Percentiles rank a stretch among this genome's conserved stretches.
Evolutionary conservation across 2,888 invertebrate species (phyloP).

Genomic region (Drosophila mettleri): DNA sequence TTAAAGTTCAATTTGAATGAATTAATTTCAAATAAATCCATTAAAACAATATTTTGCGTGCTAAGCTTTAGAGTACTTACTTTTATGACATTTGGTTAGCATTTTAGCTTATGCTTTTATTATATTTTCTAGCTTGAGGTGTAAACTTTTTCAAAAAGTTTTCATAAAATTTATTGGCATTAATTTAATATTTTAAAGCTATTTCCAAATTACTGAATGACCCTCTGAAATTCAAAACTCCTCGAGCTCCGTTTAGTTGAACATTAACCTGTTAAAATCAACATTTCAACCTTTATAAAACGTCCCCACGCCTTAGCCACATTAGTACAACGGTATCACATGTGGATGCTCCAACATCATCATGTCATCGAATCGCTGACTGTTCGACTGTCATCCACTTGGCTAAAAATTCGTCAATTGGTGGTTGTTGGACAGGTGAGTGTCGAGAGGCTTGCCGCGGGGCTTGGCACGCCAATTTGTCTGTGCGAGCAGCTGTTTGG

Average conservation of each 20-base stretch:
- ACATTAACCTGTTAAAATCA: background rate
- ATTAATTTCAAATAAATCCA: too few species aligned
- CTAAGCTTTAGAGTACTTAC: too few species aligned
- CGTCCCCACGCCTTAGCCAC: background rate
- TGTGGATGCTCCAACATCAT: slow-evolving; percentile 9
- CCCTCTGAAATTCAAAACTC: background rate
- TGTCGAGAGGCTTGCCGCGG: background rate
- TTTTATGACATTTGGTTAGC: too few species aligned
- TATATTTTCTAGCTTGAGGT: too few species aligned
- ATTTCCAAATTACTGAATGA: background rate
- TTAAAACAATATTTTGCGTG: too few species aligned
- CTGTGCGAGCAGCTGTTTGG: slow-evolving; percentile 53
- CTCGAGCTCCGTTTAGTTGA: background rate
- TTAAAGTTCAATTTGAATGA: too few species aligned
- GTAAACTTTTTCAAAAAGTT: too few species aligned
- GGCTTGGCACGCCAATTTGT: slow-evolving; percentile 23
- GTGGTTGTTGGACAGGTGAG: background rate
- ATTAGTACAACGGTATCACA: background rate
- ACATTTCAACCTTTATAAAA: background rate
- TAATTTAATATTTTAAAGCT: background rate
- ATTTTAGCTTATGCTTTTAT: too few species aligned
- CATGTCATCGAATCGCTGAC: background rate
- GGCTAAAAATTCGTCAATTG: slow-evolving; percentile 15
- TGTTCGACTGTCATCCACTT: slow-evolving; percentile 3
- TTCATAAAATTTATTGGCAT: too few species aligned